Percentiles rank a stretch among this genome's conserved stretches.
Conservation (phyloP, 2,888 invertebrate genomes). For the Heliconius ismenius region DNA sequence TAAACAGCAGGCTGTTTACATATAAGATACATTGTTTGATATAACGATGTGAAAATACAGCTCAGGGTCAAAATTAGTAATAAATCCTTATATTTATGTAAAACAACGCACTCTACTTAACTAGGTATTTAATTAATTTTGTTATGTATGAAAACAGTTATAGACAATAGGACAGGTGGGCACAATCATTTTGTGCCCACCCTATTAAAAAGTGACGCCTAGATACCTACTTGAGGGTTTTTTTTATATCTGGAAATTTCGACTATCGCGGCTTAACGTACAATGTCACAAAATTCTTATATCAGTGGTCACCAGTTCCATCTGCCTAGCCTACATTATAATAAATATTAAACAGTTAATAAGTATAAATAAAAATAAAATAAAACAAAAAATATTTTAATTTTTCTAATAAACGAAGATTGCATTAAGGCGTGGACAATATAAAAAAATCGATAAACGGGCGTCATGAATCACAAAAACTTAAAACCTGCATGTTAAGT, state of each 20-base stretch:
- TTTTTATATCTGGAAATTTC: too few species aligned
- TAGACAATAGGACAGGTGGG: too few species aligned
- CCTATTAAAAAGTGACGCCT: too few species aligned
- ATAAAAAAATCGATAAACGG: conserved; percentile 3
- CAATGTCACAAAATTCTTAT: too few species aligned
- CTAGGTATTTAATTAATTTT: background rate
- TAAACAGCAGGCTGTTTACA: conserved; percentile 4
- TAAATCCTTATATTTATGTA: background rate
- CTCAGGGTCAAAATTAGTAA: conserved; percentile 8
- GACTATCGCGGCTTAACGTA: too few species aligned
- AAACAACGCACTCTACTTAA: background rate
- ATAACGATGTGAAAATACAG: background rate
- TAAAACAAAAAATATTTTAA: too few species aligned
- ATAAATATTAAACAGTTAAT: too few species aligned
- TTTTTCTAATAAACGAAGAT: background rate
- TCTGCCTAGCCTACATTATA: too few species aligned
- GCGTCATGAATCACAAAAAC: conserved; percentile 24
- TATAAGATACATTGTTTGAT: conserved; percentile 13
- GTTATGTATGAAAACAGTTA: background rate
- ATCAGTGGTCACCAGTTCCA: too few species aligned
- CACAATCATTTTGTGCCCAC: too few species aligned
- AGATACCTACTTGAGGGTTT: too few species aligned
- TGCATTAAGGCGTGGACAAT: background rate
- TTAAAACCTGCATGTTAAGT: conserved; percentile 25
- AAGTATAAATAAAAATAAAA: too few species aligned